These are phyloP conservation scores for Drosophila eugracilis DNA, from an alignment of 1,140 invertebrate species.

Conservation along the genomic window DNA sequence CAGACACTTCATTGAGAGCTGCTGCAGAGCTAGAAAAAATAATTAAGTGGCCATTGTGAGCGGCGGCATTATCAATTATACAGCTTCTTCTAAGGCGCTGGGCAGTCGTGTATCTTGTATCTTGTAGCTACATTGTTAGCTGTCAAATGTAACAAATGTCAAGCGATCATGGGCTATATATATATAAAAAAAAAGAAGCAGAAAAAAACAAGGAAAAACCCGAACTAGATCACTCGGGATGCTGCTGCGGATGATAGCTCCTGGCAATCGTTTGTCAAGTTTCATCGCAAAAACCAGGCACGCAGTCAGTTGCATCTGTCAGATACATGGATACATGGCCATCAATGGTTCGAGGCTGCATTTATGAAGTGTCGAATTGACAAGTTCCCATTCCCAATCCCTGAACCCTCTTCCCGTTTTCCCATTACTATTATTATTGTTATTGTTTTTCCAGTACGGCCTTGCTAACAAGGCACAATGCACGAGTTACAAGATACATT, in stretches of 20 bases:
- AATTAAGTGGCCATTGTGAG: conserved; percentile 78
- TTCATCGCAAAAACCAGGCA: conserved; percentile 66
- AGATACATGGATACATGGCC: conserved; percentile 60
- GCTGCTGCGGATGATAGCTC: conserved; percentile 18
- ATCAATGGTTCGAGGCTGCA: conserved; percentile 51
- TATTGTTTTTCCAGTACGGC: conserved; percentile 49
- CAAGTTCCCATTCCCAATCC: conserved; percentile 56
- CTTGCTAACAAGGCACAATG: conserved; percentile 53
- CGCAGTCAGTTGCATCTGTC: conserved; percentile 70
- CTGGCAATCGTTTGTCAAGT: conserved; percentile 78
- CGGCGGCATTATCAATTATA: conserved; percentile 68
- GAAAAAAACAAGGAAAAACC: conserved; percentile 45
- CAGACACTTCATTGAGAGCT: conserved; percentile 69
- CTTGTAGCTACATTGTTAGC: conserved; percentile 78
- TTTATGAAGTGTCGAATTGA: conserved; percentile 83
- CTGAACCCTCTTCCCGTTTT: neutral
- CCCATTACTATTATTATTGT: neutral
- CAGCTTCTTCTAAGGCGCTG: conserved; percentile 39
- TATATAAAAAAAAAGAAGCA: conserved; percentile 45
- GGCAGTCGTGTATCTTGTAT: conserved; percentile 66
- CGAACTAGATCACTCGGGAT: conserved; percentile 66
- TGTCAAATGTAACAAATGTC: conserved; percentile 84
- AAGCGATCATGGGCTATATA: conserved; percentile 50
- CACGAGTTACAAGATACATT: conserved; percentile 27
- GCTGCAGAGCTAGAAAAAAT: conserved; percentile 59